Evolutionary conservation across 2,797 vertebrate genomes (phyloP), one percentile per base, ranked within the genome.

Genomic region (Hoplostethus atlanticus): DNA sequence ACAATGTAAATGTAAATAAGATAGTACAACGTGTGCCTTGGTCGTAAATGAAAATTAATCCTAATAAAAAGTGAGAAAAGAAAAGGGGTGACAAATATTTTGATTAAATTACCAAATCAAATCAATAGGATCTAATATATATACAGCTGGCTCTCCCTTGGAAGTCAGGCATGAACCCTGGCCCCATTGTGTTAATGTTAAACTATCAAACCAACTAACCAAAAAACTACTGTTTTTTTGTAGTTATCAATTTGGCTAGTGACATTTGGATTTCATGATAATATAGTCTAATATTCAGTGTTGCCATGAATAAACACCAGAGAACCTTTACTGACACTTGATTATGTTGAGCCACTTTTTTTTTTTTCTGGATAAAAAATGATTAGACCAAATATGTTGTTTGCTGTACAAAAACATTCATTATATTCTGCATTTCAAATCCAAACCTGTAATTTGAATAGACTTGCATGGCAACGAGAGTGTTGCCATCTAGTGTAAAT

Each of bases 401-500:
- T 3, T 51, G 2, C 12, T 17, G 6, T 17, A 25, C 2, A 12
- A 58, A 50, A 38, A 59, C 30, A 56, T 13, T 21, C 0, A 21
- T 40, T 30, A 40, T 42, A 50, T 10, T 62, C 4, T 52, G 17
- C 10, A 34, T 31, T 38, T n/a, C 1, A 77, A 73, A 1, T 50
- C 6, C 10, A 51, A 30, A 59, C 47, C 51, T 64, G 51, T 47
- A 55, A 71, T 64, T 79, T 57, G 21, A 47, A 63, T 21, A 15
- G 30, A 2, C 11, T 1, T 28, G 25, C 2, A 61, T 64, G n/a
- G 16, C 66, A 68, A 79, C 59, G 61, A 36, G 3, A 72, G 6
- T 82, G 67, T 57, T 76, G 89, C 91, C 91, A 89, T 82, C 92
- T 91, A 77, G 88, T 90, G 92, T 72, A 76, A 2, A 15, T 51